Base-by-base conservation (phyloP, 1,140 invertebrate species). In the Drosophila dunni region DNA sequence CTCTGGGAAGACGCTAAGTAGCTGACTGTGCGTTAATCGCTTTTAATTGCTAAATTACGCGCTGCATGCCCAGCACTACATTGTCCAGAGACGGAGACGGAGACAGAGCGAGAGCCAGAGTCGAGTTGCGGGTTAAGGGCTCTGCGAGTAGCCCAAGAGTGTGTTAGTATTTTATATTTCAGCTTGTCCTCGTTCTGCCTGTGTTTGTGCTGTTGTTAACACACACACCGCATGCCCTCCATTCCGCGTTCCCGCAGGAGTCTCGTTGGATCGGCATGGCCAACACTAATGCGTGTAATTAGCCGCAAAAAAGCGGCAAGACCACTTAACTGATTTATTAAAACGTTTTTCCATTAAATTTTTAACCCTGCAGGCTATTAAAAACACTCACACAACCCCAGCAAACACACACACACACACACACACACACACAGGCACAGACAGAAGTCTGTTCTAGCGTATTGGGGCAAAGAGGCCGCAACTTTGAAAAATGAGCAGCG, bases 261-360 rank as follows among this genome's bases (percentile, higher is more conserved):
- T 0, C 1, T 13, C 34, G 56, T 56, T 70, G 57, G 58, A 61
- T 66, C 42, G 69, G 75, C 74, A 66, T 79, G 84, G 76, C 67
- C 79, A 83, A 74, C 75, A 89, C 84, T 89, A 89, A 89, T 89
- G 84, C 84, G 84, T 84, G 84, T 89, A 89, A 89, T 89, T 89
- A 89, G 84, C 84, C 84, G 80, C 84, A 89, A 89, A 89, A 85
- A 89, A 89, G 84, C 84, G 80, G 84, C 84, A 89, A 89, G 84
- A 89, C 84, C 84, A 89, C 85, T 89, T 89, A 89, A 89, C 84
- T 89, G 84, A 89, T 89, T 89, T 89, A 89, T 89, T 89, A 89
- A 89, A 89, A 89, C 84, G 84, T 89, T 89, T 89, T 89, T 89
- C 84, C 84, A 89, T 89, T 89, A 89, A 89, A 89, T 89, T 89